A percentile compares a stretch with the other conserved stretches of the same genome.
Conservation (phyloP, 2,797 vertebrate species). For the Alauda arvensis region DNA sequence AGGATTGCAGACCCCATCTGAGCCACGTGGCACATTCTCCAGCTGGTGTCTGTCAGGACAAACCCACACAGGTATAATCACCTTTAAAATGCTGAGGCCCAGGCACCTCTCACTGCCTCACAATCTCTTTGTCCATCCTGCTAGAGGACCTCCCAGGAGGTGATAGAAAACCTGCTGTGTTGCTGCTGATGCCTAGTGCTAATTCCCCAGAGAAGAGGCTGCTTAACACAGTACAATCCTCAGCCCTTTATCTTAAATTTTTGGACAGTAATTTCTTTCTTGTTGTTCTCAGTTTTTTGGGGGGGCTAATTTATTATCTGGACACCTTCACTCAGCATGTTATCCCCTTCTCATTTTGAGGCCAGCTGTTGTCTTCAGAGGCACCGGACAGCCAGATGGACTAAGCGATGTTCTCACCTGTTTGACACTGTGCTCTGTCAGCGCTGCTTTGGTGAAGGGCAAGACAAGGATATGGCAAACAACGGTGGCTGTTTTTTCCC, state of each 20-base stretch:
- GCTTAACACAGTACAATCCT: background rate
- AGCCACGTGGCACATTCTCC: background rate
- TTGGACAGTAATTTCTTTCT: background rate
- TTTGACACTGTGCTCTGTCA: background rate
- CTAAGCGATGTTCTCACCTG: background rate
- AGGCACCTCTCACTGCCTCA: background rate
- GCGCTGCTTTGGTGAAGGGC: background rate
- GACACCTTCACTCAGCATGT: background rate
- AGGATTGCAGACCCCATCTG: background rate
- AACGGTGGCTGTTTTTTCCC: background rate
- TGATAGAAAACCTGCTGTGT: background rate
- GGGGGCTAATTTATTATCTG: constrained; percentile 10
- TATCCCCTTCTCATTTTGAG: background rate
- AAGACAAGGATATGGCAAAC: background rate
- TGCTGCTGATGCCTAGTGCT: background rate
- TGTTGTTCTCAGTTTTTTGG: background rate
- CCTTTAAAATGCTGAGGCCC: background rate
- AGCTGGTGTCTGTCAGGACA: background rate
- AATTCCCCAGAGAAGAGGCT: background rate
- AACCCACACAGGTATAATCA: background rate
- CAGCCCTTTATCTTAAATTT: background rate
- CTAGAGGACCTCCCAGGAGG: background rate
- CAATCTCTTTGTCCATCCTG: background rate
- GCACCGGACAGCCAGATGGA: background rate
- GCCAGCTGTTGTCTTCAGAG: constrained; percentile 22